These are phyloP conservation scores for Papilio elwesi DNA, from an alignment of 2,888 invertebrate species.

Conservation along the genomic window DNA sequence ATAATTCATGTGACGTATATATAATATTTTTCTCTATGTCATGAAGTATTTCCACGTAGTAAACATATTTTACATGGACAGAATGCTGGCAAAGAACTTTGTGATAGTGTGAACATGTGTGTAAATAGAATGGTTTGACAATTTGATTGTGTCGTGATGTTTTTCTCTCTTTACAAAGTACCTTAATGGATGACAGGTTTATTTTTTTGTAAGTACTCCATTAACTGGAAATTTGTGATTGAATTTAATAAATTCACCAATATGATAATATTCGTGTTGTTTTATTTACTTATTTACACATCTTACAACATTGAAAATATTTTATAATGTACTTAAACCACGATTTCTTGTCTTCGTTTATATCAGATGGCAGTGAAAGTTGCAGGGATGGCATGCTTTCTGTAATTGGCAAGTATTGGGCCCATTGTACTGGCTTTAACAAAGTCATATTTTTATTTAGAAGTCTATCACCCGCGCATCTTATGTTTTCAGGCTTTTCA, in stretches of 20 bases:
- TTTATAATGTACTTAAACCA: conserved; percentile 60
- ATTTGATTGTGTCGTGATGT: conserved; percentile 58
- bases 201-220: conserved; percentile 77
- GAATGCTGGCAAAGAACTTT: conserved; percentile 40
- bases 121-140: conserved; percentile 61
- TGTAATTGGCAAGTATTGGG: conserved; percentile 54
- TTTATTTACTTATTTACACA: conserved; percentile 59
- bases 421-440: conserved; percentile 61
- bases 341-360: conserved; percentile 51
- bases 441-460: conserved; percentile 57
- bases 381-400: conserved; percentile 58
- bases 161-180: conserved; percentile 66
- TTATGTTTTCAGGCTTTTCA: conserved; percentile 42
- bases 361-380: conserved; percentile 56
- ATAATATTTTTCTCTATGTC: neutral
- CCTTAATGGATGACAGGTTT: conserved; percentile 68
- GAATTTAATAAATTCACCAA: conserved; percentile 84
- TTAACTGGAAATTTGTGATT: conserved; percentile 80
- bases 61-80: neutral
- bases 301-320: conserved; percentile 67
- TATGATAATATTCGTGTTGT: conserved; percentile 57
- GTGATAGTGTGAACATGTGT: conserved; percentile 65
- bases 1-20: neutral
- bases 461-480: conserved; percentile 47
- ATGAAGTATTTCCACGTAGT: neutral